Base-by-base conservation (phyloP, 2,113 vertebrate species). In the Arenaria interpres region DNA sequence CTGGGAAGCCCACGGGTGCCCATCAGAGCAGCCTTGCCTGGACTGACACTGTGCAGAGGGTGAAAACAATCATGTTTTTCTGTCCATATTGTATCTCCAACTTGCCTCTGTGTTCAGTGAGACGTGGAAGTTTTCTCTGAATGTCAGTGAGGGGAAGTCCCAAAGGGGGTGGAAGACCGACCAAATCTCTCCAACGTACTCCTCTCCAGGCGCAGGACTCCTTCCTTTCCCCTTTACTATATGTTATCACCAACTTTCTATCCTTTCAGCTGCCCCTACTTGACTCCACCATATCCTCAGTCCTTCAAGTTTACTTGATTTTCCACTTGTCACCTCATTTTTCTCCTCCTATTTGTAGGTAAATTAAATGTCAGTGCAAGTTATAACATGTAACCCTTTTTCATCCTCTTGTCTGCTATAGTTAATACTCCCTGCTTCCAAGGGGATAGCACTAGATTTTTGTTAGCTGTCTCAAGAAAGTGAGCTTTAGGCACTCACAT, bases 131-230 rank as follows among this genome's bases (percentile, higher is more conserved):
- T 3, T 77, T 87, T 89, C 53, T 80, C 35, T n/a, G 11, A 59
- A 57, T 28, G 27, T 73, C 30, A 56, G 28, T 7, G 56, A 59
- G 3, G 27, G 33, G 19, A 83, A 80, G 10, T 1, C 20, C 25
- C n/a, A 30, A 27, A n/a, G 9, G 14, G 43, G 33, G 68, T 24
- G 28, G 15, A 93, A 4, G 18, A 56, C 27, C 0, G 0, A 60
- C 25, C 54, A 75, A 62, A 23, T 8, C 7, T 63, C 17, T 75
- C 37, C 37, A 78, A 23, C 3, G 9, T 12, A 39, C 6, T 68
- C 13, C 16, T 50, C 27, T 43, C 4, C 8, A 86, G 25, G 4
- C 2, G 0, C 32, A 64, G 53, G 10, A 66, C 33, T 66, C 64
- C 45, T 46, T 74, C 48, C 33, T 72, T 64, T 63, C 30, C 16